These are phyloP conservation scores for Erythrolamprus reginae DNA, from an alignment of 2,113 vertebrate species.

Conservation along the genomic window DNA sequence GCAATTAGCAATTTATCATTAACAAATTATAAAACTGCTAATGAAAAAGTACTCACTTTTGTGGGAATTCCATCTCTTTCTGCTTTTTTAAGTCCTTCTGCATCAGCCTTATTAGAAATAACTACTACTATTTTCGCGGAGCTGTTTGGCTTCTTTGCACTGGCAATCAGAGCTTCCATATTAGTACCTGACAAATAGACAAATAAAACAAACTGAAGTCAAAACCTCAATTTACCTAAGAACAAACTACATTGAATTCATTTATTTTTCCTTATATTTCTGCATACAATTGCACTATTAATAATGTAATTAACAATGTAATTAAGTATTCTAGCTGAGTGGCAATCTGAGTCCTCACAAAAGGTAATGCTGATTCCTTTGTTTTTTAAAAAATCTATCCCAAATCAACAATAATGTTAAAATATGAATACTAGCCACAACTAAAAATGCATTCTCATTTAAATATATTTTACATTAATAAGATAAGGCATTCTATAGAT, in stretches of 20 bases:
- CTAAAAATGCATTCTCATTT: background rate
- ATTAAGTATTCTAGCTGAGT: background rate
- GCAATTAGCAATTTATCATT: no score
- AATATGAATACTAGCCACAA: background rate
- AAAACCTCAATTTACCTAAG: background rate
- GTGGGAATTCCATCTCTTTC: constrained; percentile 86
- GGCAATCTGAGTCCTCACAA: background rate
- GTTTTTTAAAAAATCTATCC: no score
- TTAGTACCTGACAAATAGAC: constrained; percentile 79
- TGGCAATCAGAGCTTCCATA: constrained; percentile 89
- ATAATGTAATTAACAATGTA: background rate
- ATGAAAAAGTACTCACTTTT: constrained; percentile 68
- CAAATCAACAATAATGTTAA: background rate
- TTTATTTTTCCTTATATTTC: background rate
- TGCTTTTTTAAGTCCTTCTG: constrained; percentile 84
- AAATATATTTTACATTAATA: no score
- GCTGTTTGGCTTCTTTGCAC: constrained; percentile 75
- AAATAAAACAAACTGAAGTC: background rate
- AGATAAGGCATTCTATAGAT: no score
- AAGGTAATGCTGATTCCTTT: no score
- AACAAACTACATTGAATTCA: background rate
- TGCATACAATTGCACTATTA: background rate
- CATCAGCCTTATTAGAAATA: constrained; percentile 87
- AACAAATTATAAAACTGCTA: no score
- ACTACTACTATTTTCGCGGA: constrained; percentile 84